phyloP scores from a whole-genome alignment of 2,797 vertebrate genomes.

The Acestrorhynchus altus region DNA sequence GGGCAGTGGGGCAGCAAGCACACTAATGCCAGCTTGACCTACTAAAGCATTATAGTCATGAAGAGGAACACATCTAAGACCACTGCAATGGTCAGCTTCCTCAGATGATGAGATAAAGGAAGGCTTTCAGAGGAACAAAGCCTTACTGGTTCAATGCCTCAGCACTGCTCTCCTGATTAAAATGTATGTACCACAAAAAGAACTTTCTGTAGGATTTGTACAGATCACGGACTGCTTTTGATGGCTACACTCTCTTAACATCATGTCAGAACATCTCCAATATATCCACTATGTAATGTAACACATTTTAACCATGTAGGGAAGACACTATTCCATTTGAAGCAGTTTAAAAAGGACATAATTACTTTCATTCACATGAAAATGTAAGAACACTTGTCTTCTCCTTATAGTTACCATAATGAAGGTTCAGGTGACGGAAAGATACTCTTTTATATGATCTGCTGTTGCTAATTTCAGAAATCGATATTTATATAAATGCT shows the following conservation, averaged over 20 bases:
- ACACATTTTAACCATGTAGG: too few relatives aligned
- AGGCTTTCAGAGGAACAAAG: neutral
- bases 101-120: neutral
- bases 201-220: neutral
- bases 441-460: neutral
- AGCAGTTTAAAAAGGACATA: too few relatives aligned
- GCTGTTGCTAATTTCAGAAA: neutral
- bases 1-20: neutral
- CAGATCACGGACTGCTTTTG: too few relatives aligned
- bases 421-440: too few relatives aligned
- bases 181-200: neutral
- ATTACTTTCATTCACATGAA: too few relatives aligned
- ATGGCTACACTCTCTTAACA: neutral
- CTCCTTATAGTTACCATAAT: too few relatives aligned
- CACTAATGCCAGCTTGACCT: constrained; percentile 7
- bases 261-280: too few relatives aligned
- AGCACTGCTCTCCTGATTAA: neutral
- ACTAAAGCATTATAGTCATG: neutral
- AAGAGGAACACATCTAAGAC: neutral
- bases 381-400: too few relatives aligned
- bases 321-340: too few relatives aligned
- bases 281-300: too few relatives aligned
- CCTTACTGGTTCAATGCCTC: neutral
- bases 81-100: neutral
- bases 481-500: neutral